Base-by-base conservation (phyloP, 2,888 invertebrate genomes). In the Caenorhabditis zanzibari region DNA sequence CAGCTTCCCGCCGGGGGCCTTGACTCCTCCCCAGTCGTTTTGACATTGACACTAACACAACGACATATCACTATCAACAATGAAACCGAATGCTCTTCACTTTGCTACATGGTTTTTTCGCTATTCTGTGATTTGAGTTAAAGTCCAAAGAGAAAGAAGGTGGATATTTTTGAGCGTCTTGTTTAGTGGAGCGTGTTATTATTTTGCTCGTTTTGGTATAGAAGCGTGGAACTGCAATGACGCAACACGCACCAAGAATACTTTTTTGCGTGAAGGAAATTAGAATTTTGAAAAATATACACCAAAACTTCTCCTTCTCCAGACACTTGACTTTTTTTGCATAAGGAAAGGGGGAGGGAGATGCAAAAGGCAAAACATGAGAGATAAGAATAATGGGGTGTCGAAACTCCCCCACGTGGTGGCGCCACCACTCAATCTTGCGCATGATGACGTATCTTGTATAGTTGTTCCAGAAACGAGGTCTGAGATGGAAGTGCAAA, bases 1-100 rank as follows among this genome's bases (percentile, higher is more conserved):
- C 71, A 56, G 71, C 71, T 63, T 79, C 71, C 71, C 79, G 69
- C 71, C 47, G 12, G 47, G 47, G 47, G 19, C 5, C 47, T 56
- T 54, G 77, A 32, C 81, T 75, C 71, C 71, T 81, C 74, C 75
- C 68, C 52, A 38, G 49, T 75, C 63, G 54, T 63, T 74, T 69
- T 74, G 81, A 81, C 75, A 81, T 69, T 80, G 69, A 75, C 75
- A 75, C 81, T 75, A 81, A 81, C 81, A 75, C 81, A 81, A 75
- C 71, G 75, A 81, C 74, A 66, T 80, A 72, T 73, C 79, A 71
- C 71, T 63, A 63, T 69, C 79, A 71, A 77, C 61, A 77, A 71
- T 71, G 63, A 71, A 77, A 71, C 77, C 77, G 28, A 69, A 68
- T 68, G 75, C 56, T 66, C 66, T 54, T 38, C 47, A 64, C 52